phyloP scores from a whole-genome alignment of 1,140 invertebrate genomes.

The Cyclina sinensis region DNA sequence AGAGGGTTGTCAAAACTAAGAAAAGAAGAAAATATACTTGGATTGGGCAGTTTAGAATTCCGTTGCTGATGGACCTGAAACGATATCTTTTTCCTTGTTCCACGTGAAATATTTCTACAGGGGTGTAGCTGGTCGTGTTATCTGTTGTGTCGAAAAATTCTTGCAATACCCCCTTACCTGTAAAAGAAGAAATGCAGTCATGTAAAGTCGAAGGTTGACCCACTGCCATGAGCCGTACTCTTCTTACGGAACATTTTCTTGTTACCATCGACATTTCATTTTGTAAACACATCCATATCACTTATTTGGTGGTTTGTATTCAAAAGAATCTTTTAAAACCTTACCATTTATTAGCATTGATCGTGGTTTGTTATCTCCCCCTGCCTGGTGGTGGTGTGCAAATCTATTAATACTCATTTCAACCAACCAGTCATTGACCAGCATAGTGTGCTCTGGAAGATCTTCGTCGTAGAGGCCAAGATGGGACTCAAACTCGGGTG shows the following conservation, averaged over 20 bases:
- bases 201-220: no score
- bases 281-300: no score
- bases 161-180: slow-evolving; percentile 50
- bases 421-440: slow-evolving; percentile 78
- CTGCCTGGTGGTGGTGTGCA: slow-evolving; percentile 71
- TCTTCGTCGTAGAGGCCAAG: slow-evolving; percentile 76
- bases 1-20: no score
- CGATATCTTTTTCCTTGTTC: slow-evolving; percentile 89
- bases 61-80: slow-evolving; percentile 95
- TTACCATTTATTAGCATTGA: slow-evolving; percentile 86
- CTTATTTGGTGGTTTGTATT: no score
- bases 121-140: slow-evolving; percentile 66
- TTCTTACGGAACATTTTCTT: no score
- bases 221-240: no score
- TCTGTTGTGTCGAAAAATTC: slow-evolving; percentile 4
- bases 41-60: slow-evolving; percentile 92
- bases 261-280: no score
- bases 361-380: slow-evolving; percentile 75
- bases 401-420: slow-evolving; percentile 73
- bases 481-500: slow-evolving; percentile 71
- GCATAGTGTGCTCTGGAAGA: slow-evolving; percentile 76
- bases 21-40: slow-evolving; percentile 44
- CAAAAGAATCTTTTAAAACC: no score
- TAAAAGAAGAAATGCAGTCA: not conserved
- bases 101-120: slow-evolving; percentile 72